These are phyloP conservation scores for Magallana angulata DNA, from an alignment of 1,140 invertebrate species.

Conservation along the genomic window DNA sequence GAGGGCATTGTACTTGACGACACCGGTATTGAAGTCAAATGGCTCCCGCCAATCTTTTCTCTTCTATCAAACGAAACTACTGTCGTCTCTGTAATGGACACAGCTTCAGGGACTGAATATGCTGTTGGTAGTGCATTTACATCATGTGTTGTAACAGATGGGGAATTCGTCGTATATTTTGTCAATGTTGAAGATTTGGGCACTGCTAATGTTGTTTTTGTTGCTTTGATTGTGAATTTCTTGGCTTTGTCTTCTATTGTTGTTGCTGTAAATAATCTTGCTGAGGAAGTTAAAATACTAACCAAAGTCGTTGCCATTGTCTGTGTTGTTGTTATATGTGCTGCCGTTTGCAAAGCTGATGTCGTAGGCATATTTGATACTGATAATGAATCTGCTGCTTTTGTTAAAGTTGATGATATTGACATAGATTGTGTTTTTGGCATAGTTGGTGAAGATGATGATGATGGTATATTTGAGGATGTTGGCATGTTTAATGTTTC, in stretches of 20 bases:
- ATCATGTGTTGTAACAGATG: too few relatives aligned
- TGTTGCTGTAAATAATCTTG: background rate
- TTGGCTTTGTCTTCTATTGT: background rate
- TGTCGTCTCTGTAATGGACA: too few relatives aligned
- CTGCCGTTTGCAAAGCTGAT: conserved; percentile 32
- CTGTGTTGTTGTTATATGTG: background rate
- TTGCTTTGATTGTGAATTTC: background rate
- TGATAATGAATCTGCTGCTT: conserved; percentile 9
- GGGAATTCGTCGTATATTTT: too few relatives aligned
- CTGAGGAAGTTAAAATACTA: background rate
- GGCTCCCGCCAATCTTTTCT: too few relatives aligned
- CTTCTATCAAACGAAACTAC: too few relatives aligned
- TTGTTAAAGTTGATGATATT: conserved; percentile 31
- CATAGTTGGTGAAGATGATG: conserved; percentile 46
- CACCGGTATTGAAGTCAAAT: too few relatives aligned
- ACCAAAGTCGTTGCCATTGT: background rate
- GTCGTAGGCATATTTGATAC: conserved; percentile 42
- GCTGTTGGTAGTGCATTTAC: too few relatives aligned
- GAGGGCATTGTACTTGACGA: too few relatives aligned
- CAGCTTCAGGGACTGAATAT: too few relatives aligned
- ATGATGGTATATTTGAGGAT: background rate
- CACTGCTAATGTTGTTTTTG: conserved; percentile 1
- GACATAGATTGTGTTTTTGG: conserved; percentile 44
- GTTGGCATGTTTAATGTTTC: too few relatives aligned
- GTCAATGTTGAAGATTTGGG: too few relatives aligned